Evolutionary conservation across 2,888 invertebrate species (phyloP).

Genomic region (Allophyes oxyacanthae): DNA sequence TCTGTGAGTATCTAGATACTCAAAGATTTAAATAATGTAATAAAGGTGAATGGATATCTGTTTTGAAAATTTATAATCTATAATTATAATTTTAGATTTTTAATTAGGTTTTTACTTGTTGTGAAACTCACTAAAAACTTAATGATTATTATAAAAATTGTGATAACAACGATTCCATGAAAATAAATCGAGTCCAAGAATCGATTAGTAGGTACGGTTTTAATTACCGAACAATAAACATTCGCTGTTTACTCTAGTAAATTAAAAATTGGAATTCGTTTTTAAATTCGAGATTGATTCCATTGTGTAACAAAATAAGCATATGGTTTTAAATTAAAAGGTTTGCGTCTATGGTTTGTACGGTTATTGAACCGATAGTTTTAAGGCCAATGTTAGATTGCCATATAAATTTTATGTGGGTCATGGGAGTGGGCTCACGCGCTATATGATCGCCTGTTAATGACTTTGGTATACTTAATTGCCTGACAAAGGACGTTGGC

Average conservation of each 20-base stretch:
- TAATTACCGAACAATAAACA: background rate
- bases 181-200: too few species aligned
- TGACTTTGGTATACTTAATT: constrained; percentile 70
- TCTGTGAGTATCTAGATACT: too few species aligned
- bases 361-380: constrained; percentile 56
- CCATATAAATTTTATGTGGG: constrained; percentile 69
- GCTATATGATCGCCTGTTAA: constrained; percentile 73
- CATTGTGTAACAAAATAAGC: constrained; percentile 16
- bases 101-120: too few species aligned
- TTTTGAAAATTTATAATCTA: too few species aligned
- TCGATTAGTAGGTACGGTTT: background rate
- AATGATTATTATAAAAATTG: too few species aligned
- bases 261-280: constrained; percentile 10
- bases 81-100: too few species aligned
- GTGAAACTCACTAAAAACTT: too few species aligned
- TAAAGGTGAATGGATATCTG: too few species aligned
- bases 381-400: constrained; percentile 67
- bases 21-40: too few species aligned
- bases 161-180: too few species aligned
- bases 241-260: too few species aligned
- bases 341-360: constrained; percentile 27
- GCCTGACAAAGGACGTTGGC: constrained; percentile 70
- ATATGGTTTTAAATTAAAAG: constrained; percentile 26
- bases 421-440: constrained; percentile 74
- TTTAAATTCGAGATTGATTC: constrained; percentile 23